Evolutionary conservation across 2,888 invertebrate species (phyloP), one percentile per base, ranked within the genome.

Genomic region (Cephus sareptanus): DNA sequence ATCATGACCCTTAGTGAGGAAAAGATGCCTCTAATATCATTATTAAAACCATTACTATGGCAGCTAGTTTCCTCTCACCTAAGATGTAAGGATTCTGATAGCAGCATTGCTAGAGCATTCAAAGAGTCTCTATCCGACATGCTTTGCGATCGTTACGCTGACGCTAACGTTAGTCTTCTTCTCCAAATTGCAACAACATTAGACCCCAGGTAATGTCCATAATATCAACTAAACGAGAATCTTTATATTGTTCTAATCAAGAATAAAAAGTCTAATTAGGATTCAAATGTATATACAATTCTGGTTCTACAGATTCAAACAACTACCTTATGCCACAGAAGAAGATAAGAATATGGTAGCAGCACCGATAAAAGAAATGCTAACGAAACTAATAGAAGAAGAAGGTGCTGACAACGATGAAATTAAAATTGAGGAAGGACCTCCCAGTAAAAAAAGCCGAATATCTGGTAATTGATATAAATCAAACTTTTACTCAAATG

Each of bases 21-120:
- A 76, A 92, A 92, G 82, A 92, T 92, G 83, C 92, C 93, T 15
- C 84, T 92, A 2, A 91, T 93, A 82, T 93, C 93, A 0, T 85
- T 93, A 30, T 79, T 93, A n/a, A 92, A 92, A 82, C 93, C 93
- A 31, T 82, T 93, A n/a, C 87, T 92, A n/a, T 92, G 92, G 91
- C 92, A 93, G 83, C 87, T 93, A 13, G 91, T 92, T 0, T 92
- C 92, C 3, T 89, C 92, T 4, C 92, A 93, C 83, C 87, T 93
- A 1, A 92, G 92, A 86, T 84, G 89, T 23, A 91, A 92, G 77
- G 89, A 91, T 2, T 81, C 82, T 0, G 92, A 92, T 77, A 92
- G 90, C 34, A 85, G 87, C 3, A 88, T 85, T 34, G 91, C 92
- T 1, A 85, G 83, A 69, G 81, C 87, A 12, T 89, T 93, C 69